A percentile compares a stretch with the other conserved stretches of the same genome.
Evolutionary conservation across 2,888 invertebrate genomes (phyloP).

Genomic region (Clitarchus hookeri): DNA sequence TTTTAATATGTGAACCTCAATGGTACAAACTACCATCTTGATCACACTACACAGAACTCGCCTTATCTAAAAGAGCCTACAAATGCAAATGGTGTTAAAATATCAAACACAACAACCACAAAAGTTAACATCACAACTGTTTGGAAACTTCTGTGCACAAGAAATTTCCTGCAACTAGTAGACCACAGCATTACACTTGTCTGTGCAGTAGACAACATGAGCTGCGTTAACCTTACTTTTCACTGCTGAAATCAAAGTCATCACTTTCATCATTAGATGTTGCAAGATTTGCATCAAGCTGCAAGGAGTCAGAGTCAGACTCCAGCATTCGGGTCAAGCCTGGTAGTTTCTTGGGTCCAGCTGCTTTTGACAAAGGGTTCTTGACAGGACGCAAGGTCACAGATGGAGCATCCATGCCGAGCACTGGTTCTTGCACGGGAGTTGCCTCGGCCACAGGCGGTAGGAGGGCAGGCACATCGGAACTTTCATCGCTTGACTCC

Average conservation of each 20-base stretch:
- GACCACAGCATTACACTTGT: too few species aligned
- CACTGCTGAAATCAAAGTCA: conserved; percentile 41
- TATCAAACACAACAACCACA: too few species aligned
- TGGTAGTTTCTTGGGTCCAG: conserved; percentile 30
- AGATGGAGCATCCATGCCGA: neutral
- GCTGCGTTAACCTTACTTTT: neutral
- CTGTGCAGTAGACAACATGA: too few species aligned
- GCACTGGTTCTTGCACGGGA: neutral
- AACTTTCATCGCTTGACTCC: conserved; percentile 16
- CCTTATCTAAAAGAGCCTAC: too few species aligned
- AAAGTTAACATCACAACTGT: too few species aligned
- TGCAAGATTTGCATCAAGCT: conserved; percentile 29
- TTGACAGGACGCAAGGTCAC: neutral
- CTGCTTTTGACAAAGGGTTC: neutral
- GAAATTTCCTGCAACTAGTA: too few species aligned
- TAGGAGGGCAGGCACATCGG: neutral
- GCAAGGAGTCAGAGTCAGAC: conserved; percentile 37
- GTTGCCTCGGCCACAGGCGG: neutral
- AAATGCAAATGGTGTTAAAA: too few species aligned
- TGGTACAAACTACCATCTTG: too few species aligned
- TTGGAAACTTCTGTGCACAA: too few species aligned
- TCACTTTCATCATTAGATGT: conserved; percentile 37
- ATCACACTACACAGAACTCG: too few species aligned
- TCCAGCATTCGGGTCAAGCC: conserved; percentile 33
- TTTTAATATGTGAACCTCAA: too few species aligned